Base-by-base conservation (phyloP, 2,888 invertebrate species). In the Danaus chrysippus region DNA sequence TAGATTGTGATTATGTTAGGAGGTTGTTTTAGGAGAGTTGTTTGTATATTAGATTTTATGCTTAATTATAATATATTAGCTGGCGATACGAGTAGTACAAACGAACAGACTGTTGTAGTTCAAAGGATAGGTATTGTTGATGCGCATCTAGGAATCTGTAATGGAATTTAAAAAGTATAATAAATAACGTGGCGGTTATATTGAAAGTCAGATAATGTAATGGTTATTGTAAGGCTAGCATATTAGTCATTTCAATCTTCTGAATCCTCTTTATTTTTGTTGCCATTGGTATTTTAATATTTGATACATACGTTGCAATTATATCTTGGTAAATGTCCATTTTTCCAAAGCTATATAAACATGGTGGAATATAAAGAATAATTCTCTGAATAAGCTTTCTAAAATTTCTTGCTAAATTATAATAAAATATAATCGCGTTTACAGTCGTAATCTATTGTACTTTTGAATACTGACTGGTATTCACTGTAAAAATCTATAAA, bases 231-330 rank as follows among this genome's bases (percentile, higher is more conserved):
- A 58, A 59, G 59, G 64, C 58, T 66, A 62, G 56, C 62, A 52
- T 64, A 59, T 59, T 57, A 63, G 49, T 54, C 46, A 58, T 61
- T 52, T 34, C 59, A 41, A 66, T 64, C 61, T 67, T 58, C 68
- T 66, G 64, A 67, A 72, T 69, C 66, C 66, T 64, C 56, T 57
- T 59, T 19, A 56, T 66, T 34, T 55, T 59, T 65, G 67, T 70
- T 58, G 10, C 56, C 59, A 59, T 66, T 64, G 65, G 61, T 70
- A 64, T 71, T 68, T 64, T 70, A 70, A 65, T 68, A 63, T 80
- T 81, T 78, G 82, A 80, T 82, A 83, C 74, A 75, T 78, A 72
- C 76, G 76, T 82, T 80, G 76, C 76, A 72, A 76, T 77, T 75
- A 34, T 34, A 34, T 34, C 23, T 5, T 3, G 6, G 23, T 34